Conservation (phyloP, 2,113 vertebrate species). For the Apodemus speciosus region DNA sequence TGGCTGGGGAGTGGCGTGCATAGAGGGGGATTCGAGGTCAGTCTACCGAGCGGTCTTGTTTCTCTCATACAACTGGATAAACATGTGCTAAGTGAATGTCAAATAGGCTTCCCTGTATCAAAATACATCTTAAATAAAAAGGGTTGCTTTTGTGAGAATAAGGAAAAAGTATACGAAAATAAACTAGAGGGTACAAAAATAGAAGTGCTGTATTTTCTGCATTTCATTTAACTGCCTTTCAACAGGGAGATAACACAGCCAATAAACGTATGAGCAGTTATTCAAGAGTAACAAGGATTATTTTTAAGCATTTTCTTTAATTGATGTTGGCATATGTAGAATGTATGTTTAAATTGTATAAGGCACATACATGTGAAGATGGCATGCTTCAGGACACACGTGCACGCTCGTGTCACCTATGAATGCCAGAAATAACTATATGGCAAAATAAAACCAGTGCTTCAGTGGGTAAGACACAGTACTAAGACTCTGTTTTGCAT, state of each 20-base stretch:
- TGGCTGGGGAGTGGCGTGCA: not conserved
- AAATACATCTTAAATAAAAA: not conserved
- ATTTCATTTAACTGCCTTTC: not conserved
- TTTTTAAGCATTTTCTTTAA: not conserved
- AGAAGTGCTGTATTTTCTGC: constrained; percentile 13
- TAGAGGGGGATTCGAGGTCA: not conserved
- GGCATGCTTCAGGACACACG: not conserved
- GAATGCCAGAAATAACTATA: not conserved
- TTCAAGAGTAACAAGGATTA: not conserved
- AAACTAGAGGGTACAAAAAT: not conserved
- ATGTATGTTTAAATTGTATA: not conserved
- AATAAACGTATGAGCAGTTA: not conserved
- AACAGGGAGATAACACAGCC: not conserved
- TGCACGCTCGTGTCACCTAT: too few relatives aligned
- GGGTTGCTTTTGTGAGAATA: not conserved
- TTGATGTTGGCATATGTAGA: not conserved
- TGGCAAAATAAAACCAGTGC: not conserved
- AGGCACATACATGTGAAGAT: not conserved
- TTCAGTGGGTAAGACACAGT: not conserved
- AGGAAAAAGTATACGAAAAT: not conserved
- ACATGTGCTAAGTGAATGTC: not conserved
- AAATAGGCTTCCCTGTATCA: not conserved
- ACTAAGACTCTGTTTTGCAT: constrained; percentile 24
- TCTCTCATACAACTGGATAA: not conserved
- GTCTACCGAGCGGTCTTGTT: not conserved